Evolutionary conservation across 2,888 invertebrate species (phyloP), one percentile per base, ranked within the genome.

Genomic region (Zygaena filipendulae): DNA sequence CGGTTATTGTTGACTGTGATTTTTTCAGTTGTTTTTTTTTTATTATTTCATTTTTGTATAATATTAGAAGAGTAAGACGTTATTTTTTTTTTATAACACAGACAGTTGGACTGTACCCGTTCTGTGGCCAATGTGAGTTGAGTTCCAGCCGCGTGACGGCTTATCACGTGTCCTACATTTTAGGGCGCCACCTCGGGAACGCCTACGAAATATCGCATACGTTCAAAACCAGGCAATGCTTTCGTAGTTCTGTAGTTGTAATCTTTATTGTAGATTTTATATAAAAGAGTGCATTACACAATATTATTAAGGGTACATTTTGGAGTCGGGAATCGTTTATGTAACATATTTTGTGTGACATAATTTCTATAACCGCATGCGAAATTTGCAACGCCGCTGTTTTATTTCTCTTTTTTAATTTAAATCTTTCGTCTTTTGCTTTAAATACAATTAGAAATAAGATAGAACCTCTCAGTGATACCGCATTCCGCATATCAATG

Each of bases 121-220:
- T 63, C 16, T 52, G 69, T 64, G 71, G 62, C 64, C 59, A 59
- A 77, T 74, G 75, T 77, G 72, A 75, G 75, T 77, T 64, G 39
- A 63, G 49, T 59, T 59, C 47, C 54, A 48, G 52, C 52, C 50
- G 57, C 61, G 62, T 46, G 52, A 46, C 53, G 57, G 59, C 59
- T 41, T 53, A 52, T 60, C 72, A 72, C 71, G 67, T 71, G 75
- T 68, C 75, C 74, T 62, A 69, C 47, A 66, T 72, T 60, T 52
- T n/a, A 47, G 66, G 67, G 63, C 60, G 62, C 52, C 63, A 61
- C 54, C 66, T 54, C 53, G 52, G 63, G 64, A 67, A 52, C 57
- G 53, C 64, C 63, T 60, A 64, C 55, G n/a, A n/a, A 55, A 58
- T 62, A 57, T 59, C 54, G 43, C 50, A 48, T 61, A 60, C 55